Base-by-base conservation (phyloP, 1,140 invertebrate genomes). In the Neoseiulus cucumeris region DNA sequence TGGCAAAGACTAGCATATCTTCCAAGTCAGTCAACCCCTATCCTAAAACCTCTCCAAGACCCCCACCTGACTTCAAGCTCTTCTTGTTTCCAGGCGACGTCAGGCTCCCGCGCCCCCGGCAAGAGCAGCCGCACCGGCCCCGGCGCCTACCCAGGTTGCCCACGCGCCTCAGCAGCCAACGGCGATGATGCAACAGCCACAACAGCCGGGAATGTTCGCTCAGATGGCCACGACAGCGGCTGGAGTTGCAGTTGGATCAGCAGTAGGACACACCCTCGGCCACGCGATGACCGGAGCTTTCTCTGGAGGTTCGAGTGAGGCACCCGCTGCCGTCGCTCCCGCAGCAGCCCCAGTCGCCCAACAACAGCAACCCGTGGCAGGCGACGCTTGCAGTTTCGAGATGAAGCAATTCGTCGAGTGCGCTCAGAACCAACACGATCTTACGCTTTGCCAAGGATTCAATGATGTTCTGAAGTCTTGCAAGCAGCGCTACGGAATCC, bases 201-300 rank as follows among this genome's bases (percentile, higher is more conserved):
- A 69, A 68, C 75, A 76, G 51, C 76, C 76, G 17, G 76, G 76
- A 28, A 25, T 77, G 64, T 71, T 77, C 64, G 73, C 71, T 42
- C 74, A 77, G 66, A 76, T 76, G 74, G 76, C 76, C 33, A 66
- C 75, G 28, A 77, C 75, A 59, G 76, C 75, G n/a, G 75, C 70
- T 25, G 76, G 76, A 64, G 76, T 77, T 12, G 76, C n/a, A n/a
- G 71, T 76, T 39, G 75, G 75, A 59, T 76, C 75, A 44, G 73
- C 75, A 47, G 75, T 76, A 64, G 75, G 75, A 64, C 75, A 76
- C 55, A 73, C 71, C 4, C 64, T 76, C 44, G 75, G 74, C n/a
- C 66, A 66, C 64, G 74, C 74, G 1, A 69, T 76, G 44, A 75
- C 72, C 7, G 74, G 75, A 2, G 72, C 70, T 22, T 29, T 67